phyloP scores from a whole-genome alignment of 2,888 invertebrate genomes.

The Doris montereyensis region DNA sequence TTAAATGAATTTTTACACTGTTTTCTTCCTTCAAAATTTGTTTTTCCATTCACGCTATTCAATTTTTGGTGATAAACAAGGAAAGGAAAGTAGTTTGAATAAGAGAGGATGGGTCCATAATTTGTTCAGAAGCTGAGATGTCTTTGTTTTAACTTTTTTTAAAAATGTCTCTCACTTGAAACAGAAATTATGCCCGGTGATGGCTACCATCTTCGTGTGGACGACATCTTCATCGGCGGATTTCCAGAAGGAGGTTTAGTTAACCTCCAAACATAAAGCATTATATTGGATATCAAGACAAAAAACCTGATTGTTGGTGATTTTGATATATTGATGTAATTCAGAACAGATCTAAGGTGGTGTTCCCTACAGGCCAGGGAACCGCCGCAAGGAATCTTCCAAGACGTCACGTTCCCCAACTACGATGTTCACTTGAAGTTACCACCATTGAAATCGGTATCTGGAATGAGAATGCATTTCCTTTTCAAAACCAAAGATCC shows the following conservation, averaged over 20 bases:
- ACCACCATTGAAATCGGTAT: constrained; percentile 46
- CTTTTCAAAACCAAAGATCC: constrained; percentile 63
- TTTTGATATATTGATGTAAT: constrained; percentile 52
- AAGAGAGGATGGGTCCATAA: too few species aligned
- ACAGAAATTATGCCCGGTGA: too few species aligned
- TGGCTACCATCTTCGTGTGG: constrained; percentile 54
- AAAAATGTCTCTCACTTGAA: too few species aligned
- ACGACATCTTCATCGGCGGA: constrained; percentile 56
- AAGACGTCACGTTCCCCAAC: constrained; percentile 59
- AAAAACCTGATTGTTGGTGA: constrained; percentile 58
- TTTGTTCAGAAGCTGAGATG: too few species aligned
- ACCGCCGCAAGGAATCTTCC: constrained; percentile 50
- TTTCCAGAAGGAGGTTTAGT: constrained; percentile 34
- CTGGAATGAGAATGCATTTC: constrained; percentile 56
- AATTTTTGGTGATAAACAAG: too few species aligned
- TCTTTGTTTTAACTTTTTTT: too few species aligned
- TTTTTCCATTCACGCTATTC: too few species aligned
- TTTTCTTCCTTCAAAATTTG: too few species aligned
- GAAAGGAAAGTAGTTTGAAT: too few species aligned
- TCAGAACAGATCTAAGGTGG: constrained; percentile 39
- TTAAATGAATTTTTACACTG: too few species aligned
- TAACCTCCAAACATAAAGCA: constrained; percentile 52
- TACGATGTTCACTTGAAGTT: constrained; percentile 52
- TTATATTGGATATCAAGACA: too few species aligned
- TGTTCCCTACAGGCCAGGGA: constrained; percentile 40